Evolutionary conservation across 2,113 vertebrate species (phyloP).

Genomic region (Cygnus buccinator): DNA sequence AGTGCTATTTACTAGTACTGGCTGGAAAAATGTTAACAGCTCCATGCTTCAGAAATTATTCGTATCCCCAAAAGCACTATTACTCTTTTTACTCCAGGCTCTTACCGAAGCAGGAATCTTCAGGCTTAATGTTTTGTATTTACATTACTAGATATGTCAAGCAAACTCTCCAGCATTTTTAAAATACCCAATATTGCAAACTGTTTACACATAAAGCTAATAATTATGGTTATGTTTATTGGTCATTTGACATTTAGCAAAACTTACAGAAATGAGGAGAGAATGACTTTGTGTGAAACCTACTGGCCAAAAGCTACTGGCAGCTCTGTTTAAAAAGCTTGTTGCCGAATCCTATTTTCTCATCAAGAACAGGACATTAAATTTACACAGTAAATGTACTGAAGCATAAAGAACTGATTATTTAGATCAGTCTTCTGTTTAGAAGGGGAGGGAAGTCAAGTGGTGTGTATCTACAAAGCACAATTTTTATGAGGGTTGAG

Average conservation of each 20-base stretch:
- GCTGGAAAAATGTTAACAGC: neutral
- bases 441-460: neutral
- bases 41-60: neutral
- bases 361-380: constrained; percentile 41
- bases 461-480: neutral
- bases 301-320: constrained; percentile 18
- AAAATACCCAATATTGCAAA: neutral
- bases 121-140: constrained; percentile 2
- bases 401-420: constrained; percentile 34
- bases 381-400: constrained; percentile 25
- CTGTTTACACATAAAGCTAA: constrained; percentile 20
- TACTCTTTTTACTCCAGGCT: neutral
- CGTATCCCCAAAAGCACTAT: neutral
- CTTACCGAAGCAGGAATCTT: neutral
- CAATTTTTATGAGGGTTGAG: constrained; percentile 42
- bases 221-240: constrained; percentile 27
- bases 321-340: constrained; percentile 33
- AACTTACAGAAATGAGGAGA: neutral
- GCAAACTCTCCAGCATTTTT: neutral
- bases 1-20: neutral
- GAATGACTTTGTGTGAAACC: neutral
- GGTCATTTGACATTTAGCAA: constrained; percentile 3
- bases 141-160: neutral
- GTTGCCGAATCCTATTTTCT: constrained; percentile 43
- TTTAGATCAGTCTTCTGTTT: constrained; percentile 42